Conservation (phyloP, 2,113 vertebrate genomes). For the Salvelinus sp. region DNA sequence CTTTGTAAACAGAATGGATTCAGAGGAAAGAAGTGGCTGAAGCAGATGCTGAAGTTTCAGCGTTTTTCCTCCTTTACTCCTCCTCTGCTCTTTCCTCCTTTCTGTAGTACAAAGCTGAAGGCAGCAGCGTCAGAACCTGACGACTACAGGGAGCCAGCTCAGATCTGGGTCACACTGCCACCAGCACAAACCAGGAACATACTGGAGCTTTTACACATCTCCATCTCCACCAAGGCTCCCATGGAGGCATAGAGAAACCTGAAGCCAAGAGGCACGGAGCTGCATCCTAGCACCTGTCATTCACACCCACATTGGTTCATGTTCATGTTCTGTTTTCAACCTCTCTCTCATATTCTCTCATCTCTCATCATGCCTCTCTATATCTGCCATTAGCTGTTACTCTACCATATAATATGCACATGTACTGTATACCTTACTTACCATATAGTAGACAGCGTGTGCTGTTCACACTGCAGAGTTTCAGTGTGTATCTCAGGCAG, state of each 20-base stretch:
- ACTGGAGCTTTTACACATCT: not conserved
- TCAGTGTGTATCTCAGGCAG: slow-evolving; percentile 20
- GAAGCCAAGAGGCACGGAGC: slow-evolving; percentile 2
- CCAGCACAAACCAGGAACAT: not conserved
- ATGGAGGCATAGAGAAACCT: not conserved
- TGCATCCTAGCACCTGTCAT: not conserved
- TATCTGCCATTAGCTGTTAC: not conserved
- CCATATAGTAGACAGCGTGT: slow-evolving; percentile 9
- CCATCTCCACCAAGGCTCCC: not conserved
- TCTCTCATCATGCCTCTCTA: not conserved
- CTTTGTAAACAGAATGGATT: slow-evolving; percentile 24
- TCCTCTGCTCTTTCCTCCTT: not conserved
- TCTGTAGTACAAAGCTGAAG: slow-evolving; percentile 11
- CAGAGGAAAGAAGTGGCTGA: slow-evolving; percentile 8
- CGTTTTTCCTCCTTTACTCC: slow-evolving; percentile 4
- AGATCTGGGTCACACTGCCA: slow-evolving; percentile 30
- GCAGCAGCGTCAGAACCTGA: slow-evolving; percentile 3
- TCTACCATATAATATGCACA: not conserved
- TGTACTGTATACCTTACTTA: slow-evolving; percentile 25
- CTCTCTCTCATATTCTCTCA: not conserved
- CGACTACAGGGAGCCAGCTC: not conserved
- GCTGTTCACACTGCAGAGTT: not conserved
- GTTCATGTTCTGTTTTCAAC: not conserved
- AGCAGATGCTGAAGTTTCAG: slow-evolving; percentile 20
- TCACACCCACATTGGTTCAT: not conserved